A percentile compares a stretch with the other conserved stretches of the same genome.
These are phyloP conservation scores for Leptura quadrifasciata DNA, from an alignment of 2,888 invertebrate species.

Conservation along the genomic window DNA sequence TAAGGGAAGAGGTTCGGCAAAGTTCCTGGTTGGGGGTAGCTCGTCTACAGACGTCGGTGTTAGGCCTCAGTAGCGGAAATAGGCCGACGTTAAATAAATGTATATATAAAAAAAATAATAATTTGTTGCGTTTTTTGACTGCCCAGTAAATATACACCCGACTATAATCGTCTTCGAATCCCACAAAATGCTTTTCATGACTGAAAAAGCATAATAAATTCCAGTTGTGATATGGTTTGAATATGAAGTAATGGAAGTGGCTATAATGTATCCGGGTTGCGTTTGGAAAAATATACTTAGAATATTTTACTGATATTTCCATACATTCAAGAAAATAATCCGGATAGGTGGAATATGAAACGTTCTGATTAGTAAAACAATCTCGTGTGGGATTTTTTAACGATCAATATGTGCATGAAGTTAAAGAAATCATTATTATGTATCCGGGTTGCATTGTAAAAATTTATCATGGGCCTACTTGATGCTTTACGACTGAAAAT, in stretches of 20 bases:
- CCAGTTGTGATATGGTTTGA: too few relatives aligned
- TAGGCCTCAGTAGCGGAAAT: too few relatives aligned
- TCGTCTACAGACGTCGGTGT: too few relatives aligned
- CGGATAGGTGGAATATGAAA: neutral
- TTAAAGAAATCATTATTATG: neutral
- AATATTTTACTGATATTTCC: neutral
- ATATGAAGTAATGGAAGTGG: neutral
- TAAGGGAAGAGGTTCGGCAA: too few relatives aligned
- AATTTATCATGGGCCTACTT: neutral
- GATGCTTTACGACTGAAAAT: neutral
- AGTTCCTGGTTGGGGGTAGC: too few relatives aligned
- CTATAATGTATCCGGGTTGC: neutral
- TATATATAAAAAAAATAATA: too few relatives aligned
- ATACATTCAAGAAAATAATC: neutral
- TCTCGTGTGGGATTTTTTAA: conserved; percentile 7
- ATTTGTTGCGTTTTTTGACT: too few relatives aligned
- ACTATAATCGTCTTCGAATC: too few relatives aligned
- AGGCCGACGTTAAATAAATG: too few relatives aligned
- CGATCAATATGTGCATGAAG: neutral
- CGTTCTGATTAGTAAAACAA: neutral
- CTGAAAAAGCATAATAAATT: too few relatives aligned
- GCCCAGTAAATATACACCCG: too few relatives aligned
- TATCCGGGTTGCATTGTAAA: neutral
- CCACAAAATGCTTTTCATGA: too few relatives aligned
- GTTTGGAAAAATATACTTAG: neutral